phyloP scores from a whole-genome alignment of 2,888 invertebrate genomes.

The Megamerina dolium region DNA sequence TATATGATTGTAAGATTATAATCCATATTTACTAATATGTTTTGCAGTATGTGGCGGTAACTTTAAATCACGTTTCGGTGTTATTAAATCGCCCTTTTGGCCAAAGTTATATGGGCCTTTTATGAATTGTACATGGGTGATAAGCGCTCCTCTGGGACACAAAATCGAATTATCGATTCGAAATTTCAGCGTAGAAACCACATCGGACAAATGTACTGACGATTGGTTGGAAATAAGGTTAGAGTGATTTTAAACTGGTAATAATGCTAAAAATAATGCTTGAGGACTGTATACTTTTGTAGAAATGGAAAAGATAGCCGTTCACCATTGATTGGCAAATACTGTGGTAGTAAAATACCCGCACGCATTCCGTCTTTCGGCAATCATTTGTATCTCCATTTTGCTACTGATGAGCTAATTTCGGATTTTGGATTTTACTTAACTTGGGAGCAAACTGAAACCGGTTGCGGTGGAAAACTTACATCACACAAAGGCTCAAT shows the following conservation, averaged over 20 bases:
- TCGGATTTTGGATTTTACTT: constrained; percentile 64
- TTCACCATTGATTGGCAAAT: constrained; percentile 75
- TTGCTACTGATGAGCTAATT: constrained; percentile 65
- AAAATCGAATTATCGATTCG: constrained; percentile 67
- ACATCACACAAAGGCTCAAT: constrained; percentile 67
- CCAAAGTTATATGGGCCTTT: constrained; percentile 64
- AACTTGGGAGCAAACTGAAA: constrained; percentile 59
- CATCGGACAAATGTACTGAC: constrained; percentile 53
- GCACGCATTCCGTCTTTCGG: constrained; percentile 64
- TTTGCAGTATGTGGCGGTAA: constrained; percentile 65
- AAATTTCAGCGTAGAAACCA: constrained; percentile 60
- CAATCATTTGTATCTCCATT: constrained; percentile 68
- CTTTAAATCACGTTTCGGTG: constrained; percentile 61
- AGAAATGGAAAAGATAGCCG: constrained; percentile 70
- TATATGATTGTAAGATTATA: no score
- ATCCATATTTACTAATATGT: not conserved
- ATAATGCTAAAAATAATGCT: no score
- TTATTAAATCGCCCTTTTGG: constrained; percentile 72
- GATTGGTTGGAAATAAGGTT: constrained; percentile 72
- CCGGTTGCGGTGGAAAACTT: constrained; percentile 77
- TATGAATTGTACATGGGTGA: constrained; percentile 72
- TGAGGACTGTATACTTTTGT: not conserved
- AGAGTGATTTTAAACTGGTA: no score
- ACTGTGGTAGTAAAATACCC: constrained; percentile 65
- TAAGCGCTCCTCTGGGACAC: constrained; percentile 65